Conservation (phyloP, 2,888 invertebrate species). For the Folsomia manolachei region DNA sequence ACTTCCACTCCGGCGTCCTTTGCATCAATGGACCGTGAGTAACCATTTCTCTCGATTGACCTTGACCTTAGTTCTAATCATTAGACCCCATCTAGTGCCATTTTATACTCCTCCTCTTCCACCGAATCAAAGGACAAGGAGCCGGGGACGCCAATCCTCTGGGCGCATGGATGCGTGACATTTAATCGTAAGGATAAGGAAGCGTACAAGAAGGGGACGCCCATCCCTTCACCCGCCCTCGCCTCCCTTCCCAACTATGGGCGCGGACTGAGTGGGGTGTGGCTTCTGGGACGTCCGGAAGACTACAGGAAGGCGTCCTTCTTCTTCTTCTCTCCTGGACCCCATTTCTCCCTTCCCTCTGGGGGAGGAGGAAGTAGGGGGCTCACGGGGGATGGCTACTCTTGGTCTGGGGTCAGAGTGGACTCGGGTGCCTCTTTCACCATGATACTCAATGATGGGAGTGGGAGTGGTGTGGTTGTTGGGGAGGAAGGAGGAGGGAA, state of each 20-base stretch:
- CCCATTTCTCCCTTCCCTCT: neutral
- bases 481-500: neutral
- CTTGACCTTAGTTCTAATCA: neutral
- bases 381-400: no score
- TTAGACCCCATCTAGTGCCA: no score
- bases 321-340: neutral
- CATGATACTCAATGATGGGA: constrained; percentile 2
- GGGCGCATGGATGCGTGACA: neutral
- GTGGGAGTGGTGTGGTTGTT: no score
- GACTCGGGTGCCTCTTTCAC: neutral
- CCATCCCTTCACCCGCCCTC: no score
- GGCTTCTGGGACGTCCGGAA: neutral
- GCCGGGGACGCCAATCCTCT: neutral
- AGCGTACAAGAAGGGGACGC: neutral
- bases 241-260: neutral
- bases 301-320: neutral
- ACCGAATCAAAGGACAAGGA: no score
- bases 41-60: neutral
- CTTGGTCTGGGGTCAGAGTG: neutral
- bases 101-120: neutral
- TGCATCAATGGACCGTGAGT: constrained; percentile 18
- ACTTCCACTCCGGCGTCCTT: neutral
- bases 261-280: neutral
- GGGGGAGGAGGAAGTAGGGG: neutral
- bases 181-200: constrained; percentile 1